Evolutionary conservation across 2,797 vertebrate genomes (phyloP), one percentile per base, ranked within the genome.

Genomic region (Argyrosomus regius): DNA sequence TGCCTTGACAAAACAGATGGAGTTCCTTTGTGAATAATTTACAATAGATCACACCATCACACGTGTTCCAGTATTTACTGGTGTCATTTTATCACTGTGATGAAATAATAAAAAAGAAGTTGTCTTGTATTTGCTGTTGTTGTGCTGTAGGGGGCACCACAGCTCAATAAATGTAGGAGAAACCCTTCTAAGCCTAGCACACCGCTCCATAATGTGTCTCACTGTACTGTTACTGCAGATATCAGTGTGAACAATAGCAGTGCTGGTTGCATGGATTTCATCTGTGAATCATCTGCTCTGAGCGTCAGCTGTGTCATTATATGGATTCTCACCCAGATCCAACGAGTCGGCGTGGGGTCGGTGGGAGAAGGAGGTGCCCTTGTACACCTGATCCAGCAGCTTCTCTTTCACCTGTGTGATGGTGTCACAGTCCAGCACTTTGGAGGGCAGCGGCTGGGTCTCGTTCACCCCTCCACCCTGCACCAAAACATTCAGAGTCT

Each of bases 371-470:
- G 97, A 97, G 0, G 96, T 96, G 84, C 97, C 96, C 89, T 99
- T 99, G 83, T 96, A 98, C 76, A 97, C 96, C 93, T 99, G 98
- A 79, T 99, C 98, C 54, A 99, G 94, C 87, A 99, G 97, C 91
- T 99, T 99, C 93, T 99, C 98, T 87, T 99, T 99, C 90, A 98
- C 98, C 88, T 99, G 98, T 3, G 96, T 97, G 92, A 99, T 97
- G 88, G 97, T 99, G 90, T 99, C 98, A 83, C 96, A 97, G 91
- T 99, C 98, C 54, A 99, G 88, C 41, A 98, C 97, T 90, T 99
- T 99, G 0, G 96, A 95, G 1, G 97, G 96, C 43, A 98, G 85
- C 0, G 97, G 96, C 82, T 97, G 98, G 24, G 91, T 94, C 72
- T 97, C 97, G 68, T 94, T 96, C 62, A 95, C 92, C 12, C 95